Base-by-base conservation (phyloP, 1,140 invertebrate species). In the Hormaphis cornu region DNA sequence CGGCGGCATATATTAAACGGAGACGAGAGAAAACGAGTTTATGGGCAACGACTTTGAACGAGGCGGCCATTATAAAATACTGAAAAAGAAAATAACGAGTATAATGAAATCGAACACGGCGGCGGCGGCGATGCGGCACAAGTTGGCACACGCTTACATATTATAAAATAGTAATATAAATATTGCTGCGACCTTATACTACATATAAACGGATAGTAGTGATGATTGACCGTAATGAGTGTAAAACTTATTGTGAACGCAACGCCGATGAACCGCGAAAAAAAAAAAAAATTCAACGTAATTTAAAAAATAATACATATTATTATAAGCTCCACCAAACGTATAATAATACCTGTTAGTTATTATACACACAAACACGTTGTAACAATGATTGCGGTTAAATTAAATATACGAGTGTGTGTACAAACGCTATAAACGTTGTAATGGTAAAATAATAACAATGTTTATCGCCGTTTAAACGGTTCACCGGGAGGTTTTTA, bases 11-110 rank as follows among this genome's bases (percentile, higher is more conserved):
- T n/a, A 24, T 26, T 58, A 58, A 58, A 58, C 54, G 33, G 18
- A n/a, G n/a, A 58, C 20, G 40, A 58, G 54, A 58, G 54, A 58
- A 58, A 58, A 58, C 54, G 54, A 58, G 54, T 58, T 58, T 58
- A 58, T 58, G 54, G 54, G 8, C 54, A 40, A 58, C 54, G 54
- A 58, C 54, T 58, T 58, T 40, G 35, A 58, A 58, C 54, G 26
- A 58, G 35, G 33, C 54, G 22, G 54, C 54, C 54, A 58, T 58
- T 58, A 58, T 3, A 56, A 56, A 54, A 9, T 35, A 30, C 22
- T 37, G 37, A 37, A 58, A 20, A 58, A 37, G 37, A 58, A 37
- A 58, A 58, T 22, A 40, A 37, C n/a, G n/a, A n/a, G n/a, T n/a
- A 20, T 58, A 58, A 58, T 58, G 54, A 40, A 40, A 58, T 58